These are phyloP conservation scores for Drosophila pachea DNA, from an alignment of 1,140 invertebrate species.

Conservation along the genomic window DNA sequence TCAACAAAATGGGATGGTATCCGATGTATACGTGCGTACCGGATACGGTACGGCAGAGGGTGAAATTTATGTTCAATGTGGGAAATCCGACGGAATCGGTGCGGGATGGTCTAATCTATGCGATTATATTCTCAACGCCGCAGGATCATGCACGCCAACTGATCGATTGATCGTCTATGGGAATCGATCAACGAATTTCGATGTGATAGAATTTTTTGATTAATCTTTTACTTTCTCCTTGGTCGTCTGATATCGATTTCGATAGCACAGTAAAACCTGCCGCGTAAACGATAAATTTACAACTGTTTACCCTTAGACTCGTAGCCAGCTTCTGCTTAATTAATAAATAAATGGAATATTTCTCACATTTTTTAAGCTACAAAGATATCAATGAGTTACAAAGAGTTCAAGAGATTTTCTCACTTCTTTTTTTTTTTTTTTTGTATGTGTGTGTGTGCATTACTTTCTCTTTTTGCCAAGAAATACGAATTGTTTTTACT, in stretches of 20 bases:
- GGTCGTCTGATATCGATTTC: not conserved
- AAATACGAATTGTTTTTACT: not conserved
- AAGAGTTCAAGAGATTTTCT: too few relatives aligned
- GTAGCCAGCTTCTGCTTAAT: not conserved
- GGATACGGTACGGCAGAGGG: slow-evolving; percentile 82
- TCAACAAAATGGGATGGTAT: slow-evolving; percentile 89
- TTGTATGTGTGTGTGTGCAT: too few relatives aligned
- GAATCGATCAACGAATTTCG: slow-evolving; percentile 5
- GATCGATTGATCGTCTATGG: slow-evolving; percentile 43
- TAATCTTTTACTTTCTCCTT: not conserved
- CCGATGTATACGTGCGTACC: slow-evolving; percentile 85
- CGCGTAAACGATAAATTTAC: not conserved
- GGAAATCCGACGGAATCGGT: slow-evolving; percentile 84
- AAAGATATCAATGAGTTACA: too few relatives aligned
- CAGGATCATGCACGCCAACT: slow-evolving; percentile 64
- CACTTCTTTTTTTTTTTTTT: too few relatives aligned
- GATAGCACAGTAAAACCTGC: not conserved
- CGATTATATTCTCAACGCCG: slow-evolving; percentile 84
- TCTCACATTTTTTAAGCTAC: too few relatives aligned
- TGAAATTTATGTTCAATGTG: slow-evolving; percentile 86
- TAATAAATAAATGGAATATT: slow-evolving; percentile 4
- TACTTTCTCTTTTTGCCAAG: not conserved
- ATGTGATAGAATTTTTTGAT: slow-evolving; percentile 33
- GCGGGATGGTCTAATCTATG: slow-evolving; percentile 86
- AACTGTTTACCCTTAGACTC: not conserved